phyloP scores from a whole-genome alignment of 2,113 vertebrate species.

The Furnarius figulus region DNA sequence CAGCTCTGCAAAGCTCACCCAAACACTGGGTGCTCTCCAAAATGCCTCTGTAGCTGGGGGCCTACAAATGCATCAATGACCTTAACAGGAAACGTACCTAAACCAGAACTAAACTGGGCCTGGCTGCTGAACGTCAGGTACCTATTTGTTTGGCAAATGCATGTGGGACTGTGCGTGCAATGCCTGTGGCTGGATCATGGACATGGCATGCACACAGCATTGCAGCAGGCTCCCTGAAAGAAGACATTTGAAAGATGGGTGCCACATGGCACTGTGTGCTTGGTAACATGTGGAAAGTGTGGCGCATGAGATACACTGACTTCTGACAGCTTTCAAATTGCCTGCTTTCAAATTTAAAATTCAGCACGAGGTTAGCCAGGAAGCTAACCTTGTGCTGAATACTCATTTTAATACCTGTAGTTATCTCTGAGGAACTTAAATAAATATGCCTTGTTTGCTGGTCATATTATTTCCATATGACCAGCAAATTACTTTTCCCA shows the following conservation, averaged over 20 bases:
- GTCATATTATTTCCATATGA: not conserved
- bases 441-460: not conserved
- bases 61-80: not conserved
- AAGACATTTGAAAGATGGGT: not conserved
- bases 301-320: not conserved
- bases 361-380: not conserved
- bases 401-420: not conserved
- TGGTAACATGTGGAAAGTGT: accelerated
- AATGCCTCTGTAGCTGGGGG: accelerated
- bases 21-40: not conserved
- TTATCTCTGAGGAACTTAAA: not conserved
- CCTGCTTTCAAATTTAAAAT: not conserved
- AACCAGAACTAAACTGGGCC: not conserved
- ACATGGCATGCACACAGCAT: not conserved
- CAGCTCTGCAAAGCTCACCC: not conserved
- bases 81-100: not conserved
- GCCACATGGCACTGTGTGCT: not conserved
- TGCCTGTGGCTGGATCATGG: not conserved
- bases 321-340: not conserved
- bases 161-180: not conserved
- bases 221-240: accelerated
- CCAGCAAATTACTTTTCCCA: not conserved
- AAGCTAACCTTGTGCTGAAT: not conserved
- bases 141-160: not conserved
- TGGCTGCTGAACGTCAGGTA: not conserved